Evolutionary conservation across 2,797 vertebrate species (phyloP), one percentile per base, ranked within the genome.

Genomic region (Hylomyscus alleni): DNA sequence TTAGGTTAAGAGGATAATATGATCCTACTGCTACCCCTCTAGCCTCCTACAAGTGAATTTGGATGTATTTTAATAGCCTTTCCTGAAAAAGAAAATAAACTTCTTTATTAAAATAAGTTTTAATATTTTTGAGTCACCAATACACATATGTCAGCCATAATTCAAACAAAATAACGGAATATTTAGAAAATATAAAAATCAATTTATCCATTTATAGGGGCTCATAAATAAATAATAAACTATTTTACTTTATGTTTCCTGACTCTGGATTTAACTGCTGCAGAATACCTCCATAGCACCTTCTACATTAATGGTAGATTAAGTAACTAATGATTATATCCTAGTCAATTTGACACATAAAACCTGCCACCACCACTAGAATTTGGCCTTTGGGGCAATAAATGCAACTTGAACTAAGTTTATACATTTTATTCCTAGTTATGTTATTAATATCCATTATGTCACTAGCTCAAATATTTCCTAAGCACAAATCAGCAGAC

Each of bases 31-130:
- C 6, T 95, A 76, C 24, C 77, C 52, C 1, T 82, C 56, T 82
- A 90, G 47, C n/a, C 26, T 95, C 37, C 26, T 90, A 19, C 67
- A 77, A 95, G 87, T 90, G 50, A 20, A 2, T 93, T 94, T 92
- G 56, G 69, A 60, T 20, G 50, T 90, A 15, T 50, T 89, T 93
- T 73, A 90, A 82, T 90, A 76, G 89, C 34, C 22, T 22, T 96
- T 73, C 24, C 31, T 62, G 2, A 82, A 65, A 83, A 95, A 11
- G 54, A 94, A 97, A 95, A 87, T 69, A 58, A 94, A 90, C 9
- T 82, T 40, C 50, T 95, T 78, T 40, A 91, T 40, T 94, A 9
- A 40, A 93, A n/a, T 93, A n/a, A 91, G 6, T 7, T 91, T 92
- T 58, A 91, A 58, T 24, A 89, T 95, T 90, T 60, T 62, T 75